Base-by-base conservation (phyloP, 1,140 invertebrate species). In the Bombus sibiricus region DNA sequence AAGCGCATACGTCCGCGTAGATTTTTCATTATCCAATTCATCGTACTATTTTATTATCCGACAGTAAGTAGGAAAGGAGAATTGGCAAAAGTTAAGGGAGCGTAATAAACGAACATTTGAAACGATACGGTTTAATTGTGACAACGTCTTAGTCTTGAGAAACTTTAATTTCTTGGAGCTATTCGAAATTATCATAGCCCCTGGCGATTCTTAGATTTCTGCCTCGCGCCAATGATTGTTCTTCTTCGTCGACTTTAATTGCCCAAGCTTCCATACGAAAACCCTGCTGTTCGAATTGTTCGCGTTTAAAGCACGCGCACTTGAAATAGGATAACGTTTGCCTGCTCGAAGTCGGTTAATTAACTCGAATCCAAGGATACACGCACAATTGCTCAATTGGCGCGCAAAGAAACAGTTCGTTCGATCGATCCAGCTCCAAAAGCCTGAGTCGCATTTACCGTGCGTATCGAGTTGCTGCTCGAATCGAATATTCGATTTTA, bases 181-280 rank as follows among this genome's bases (percentile, higher is more conserved):
- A 78, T 86, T 75, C 22, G 18, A 68, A 86, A 83, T 78, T 43
- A 83, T 62, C 57, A 59, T 83, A 39, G 53, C 84, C n/a, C 25
- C 15, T 39, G 74, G 81, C 74, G 12, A 72, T 78, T 76, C 57
- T n/a, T 28, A 25, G n/a, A 25, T 22, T n/a, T 43, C 43, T 66
- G 15, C 73, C 53, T 76, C 37, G 6, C 59, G 28, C 59, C 43
- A 62, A 82, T n/a, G 25, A 32, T 76, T 57, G 22, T 73, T 53
- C 81, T 72, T 53, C 53, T 28, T 59, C n/a, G 66, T 53, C 5
- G 34, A 83, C 74, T 86, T 86, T 86, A 83, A 86, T 83, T 77
- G 74, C 66, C 66, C 15, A 1, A 9, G 22, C 22, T 47, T 72
- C 22, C 34, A 34, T 74, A 53, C 47, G 22, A 37, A 47, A 34